Evolutionary conservation across 2,888 invertebrate species (phyloP).

Genomic region (Phrixothrix hirtus): DNA sequence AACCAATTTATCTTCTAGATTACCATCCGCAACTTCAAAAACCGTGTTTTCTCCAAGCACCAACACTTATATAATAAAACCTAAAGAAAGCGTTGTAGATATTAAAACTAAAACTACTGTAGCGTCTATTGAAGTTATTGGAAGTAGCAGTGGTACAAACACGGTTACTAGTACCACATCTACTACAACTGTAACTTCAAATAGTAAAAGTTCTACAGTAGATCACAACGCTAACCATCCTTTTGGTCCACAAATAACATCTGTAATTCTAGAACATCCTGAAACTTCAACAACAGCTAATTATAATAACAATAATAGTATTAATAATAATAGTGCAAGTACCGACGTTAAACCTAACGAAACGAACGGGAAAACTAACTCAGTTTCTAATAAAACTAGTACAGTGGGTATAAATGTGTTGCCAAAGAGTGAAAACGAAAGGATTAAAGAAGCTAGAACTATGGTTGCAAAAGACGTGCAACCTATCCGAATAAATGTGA

Average conservation of each 20-base stretch:
- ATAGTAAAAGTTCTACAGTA: too few relatives aligned
- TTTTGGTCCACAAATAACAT: neutral
- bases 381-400: neutral
- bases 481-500: constrained; percentile 54
- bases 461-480: constrained; percentile 52
- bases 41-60: neutral
- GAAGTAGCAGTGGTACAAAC: neutral
- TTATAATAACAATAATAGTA: neutral
- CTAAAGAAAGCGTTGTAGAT: neutral
- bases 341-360: neutral
- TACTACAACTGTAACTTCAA: neutral
- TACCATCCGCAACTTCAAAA: constrained; percentile 23
- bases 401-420: constrained; percentile 9
- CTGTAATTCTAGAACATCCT: too few relatives aligned
- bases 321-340: neutral
- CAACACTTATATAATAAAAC: neutral
- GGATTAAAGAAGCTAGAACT: constrained; percentile 48
- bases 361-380: constrained; percentile 13
- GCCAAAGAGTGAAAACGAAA: constrained; percentile 44
- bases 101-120: neutral
- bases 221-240: neutral
- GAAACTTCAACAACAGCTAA: neutral
- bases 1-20: constrained; percentile 40
- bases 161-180: neutral
- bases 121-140: neutral